Evolutionary conservation across 53 echinoderm and acorn worm genomes (phyloP), one percentile per base, ranked within the genome.

Genomic region (Glandiceps talaboti): DNA sequence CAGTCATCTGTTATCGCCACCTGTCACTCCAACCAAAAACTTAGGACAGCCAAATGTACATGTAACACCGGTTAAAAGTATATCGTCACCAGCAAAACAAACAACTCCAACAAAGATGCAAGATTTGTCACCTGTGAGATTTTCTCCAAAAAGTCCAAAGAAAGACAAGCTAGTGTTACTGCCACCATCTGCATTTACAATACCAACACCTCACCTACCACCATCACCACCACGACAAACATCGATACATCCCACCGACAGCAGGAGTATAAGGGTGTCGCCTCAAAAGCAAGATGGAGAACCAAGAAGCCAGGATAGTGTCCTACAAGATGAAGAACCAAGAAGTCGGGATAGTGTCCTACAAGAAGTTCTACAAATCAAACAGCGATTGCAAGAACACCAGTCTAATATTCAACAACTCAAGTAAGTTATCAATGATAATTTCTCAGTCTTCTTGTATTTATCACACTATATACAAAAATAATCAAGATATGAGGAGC

Each of bases 181-280:
- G 0, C 91, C 91, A 32, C 91, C 91, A 79, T 91, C 91, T 82
- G 91, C 91, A 29, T 91, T 91, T 74, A 89, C 81, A 76, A 74
- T 74, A 27, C 32, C 76, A 1, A 81, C 33, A 28, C 33, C 83
- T 12, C 14, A 1, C 30, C 74, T 30, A 20, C 27, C 29, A 30
- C 75, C 32, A 20, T 28, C 26, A 1, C 45, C 31, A 30, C 64
- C 64, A 20, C 6, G 64, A 45, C 64, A 12, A 20, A 6, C 6
- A 45, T 20, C 20, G 20, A 45, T 45, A 45, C 64, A 6, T 45
- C 64, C 64, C 6, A 45, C 6, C 6, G 6, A 6, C 6, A 45
- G 64, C 64, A 6, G 6, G 64, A 12, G 6, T 20, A 45, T 45
- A 20, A 12, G 6, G 6, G 64, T 20, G 20, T 45, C 64, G 20